Evolutionary conservation across 2,113 vertebrate species (phyloP).

Genomic region (Myrmophylax atrothorax): DNA sequence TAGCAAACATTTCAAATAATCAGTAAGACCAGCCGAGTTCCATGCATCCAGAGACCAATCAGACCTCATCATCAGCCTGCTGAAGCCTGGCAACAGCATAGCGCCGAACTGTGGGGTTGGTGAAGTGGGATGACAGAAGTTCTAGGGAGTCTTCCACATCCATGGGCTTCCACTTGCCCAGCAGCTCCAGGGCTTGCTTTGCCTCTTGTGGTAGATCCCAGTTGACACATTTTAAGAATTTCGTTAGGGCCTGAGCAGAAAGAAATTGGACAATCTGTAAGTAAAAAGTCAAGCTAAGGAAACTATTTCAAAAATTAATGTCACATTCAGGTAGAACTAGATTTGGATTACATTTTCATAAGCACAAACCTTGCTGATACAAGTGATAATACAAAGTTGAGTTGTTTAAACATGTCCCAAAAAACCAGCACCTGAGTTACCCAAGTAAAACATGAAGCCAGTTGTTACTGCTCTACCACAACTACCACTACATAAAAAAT

Average conservation of each 20-base stretch:
- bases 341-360: neutral
- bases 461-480: neutral
- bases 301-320: neutral
- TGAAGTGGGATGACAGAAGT: conserved; percentile 92
- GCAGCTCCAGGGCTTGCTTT: conserved; percentile 93
- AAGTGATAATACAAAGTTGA: neutral
- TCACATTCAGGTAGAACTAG: neutral
- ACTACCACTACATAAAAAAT: neutral
- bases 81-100: conserved; percentile 92
- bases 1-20: neutral
- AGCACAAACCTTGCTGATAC: neutral
- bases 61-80: conserved; percentile 96
- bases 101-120: conserved; percentile 90
- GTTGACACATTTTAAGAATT: conserved; percentile 98
- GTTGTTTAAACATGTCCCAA: neutral
- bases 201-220: conserved; percentile 96
- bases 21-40: neutral
- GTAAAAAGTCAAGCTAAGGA: neutral
- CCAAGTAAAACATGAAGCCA: neutral
- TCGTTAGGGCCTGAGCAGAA: conserved; percentile 88
- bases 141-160: conserved; percentile 98
- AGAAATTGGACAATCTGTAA: neutral
- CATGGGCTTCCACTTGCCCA: conserved; percentile 98
- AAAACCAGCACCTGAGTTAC: neutral
- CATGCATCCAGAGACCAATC: neutral